A percentile compares a stretch with the other conserved stretches of the same genome.
These are phyloP conservation scores for Xiphophorus couchianus DNA, from an alignment of 2,113 vertebrate species.

Conservation along the genomic window DNA sequence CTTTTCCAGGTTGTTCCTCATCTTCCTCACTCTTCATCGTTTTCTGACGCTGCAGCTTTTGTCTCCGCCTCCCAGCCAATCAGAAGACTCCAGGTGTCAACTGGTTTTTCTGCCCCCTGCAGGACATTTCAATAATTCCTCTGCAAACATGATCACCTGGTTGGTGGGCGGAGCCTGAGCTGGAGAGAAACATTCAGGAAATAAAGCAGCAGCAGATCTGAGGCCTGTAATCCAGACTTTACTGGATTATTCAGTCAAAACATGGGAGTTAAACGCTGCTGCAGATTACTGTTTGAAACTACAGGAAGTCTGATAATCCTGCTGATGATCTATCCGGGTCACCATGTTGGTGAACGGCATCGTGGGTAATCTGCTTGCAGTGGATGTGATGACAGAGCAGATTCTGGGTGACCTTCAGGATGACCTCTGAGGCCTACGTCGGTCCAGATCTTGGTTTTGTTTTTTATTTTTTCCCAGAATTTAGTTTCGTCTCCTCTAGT, in stretches of 20 bases:
- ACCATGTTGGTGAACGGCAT: too few species aligned
- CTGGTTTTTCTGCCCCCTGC: too few species aligned
- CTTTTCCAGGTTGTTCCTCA: slow-evolving; percentile 24
- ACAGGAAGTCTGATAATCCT: neutral
- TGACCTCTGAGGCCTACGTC: neutral
- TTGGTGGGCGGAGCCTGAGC: too few species aligned
- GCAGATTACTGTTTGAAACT: too few species aligned
- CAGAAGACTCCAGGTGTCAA: neutral
- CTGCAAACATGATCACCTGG: neutral
- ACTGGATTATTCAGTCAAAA: neutral
- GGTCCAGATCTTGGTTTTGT: neutral
- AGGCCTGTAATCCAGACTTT: too few species aligned
- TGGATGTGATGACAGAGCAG: neutral
- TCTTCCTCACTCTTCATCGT: neutral
- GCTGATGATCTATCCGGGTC: too few species aligned
- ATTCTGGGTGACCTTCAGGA: neutral
- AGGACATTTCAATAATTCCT: neutral
- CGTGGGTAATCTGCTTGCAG: too few species aligned
- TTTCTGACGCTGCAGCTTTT: slow-evolving; percentile 1
- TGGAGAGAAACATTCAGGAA: too few species aligned
- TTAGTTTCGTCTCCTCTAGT: neutral
- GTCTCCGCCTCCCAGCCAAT: neutral
- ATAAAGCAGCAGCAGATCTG: too few species aligned
- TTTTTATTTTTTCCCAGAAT: neutral
- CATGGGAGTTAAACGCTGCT: neutral